A percentile compares a stretch with the other conserved stretches of the same genome.
Conservation (phyloP, 2,888 invertebrate species). For the Heliconius erato region DNA sequence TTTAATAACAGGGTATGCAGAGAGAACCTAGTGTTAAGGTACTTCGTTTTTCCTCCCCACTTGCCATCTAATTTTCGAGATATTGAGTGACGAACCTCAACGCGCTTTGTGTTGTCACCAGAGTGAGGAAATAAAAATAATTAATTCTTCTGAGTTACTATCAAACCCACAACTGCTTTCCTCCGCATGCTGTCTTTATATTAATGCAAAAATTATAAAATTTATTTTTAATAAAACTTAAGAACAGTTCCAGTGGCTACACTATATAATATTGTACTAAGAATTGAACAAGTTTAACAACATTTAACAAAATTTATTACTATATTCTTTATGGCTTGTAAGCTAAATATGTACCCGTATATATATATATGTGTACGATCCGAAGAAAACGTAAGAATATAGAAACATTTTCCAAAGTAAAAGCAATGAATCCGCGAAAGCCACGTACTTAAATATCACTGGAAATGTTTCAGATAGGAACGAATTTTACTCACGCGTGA, state of each 20-base stretch:
- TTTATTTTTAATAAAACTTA: neutral
- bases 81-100: too few species aligned
- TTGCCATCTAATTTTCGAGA: too few species aligned
- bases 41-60: too few species aligned
- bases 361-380: neutral
- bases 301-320: neutral
- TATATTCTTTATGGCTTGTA: neutral
- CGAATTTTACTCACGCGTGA: constrained; percentile 68
- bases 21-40: too few species aligned
- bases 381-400: constrained; percentile 7
- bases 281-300: too few species aligned
- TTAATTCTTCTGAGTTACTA: too few species aligned
- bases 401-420: constrained; percentile 1
- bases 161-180: too few species aligned
- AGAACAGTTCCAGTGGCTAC: neutral
- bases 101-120: too few species aligned
- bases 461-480: constrained; percentile 65
- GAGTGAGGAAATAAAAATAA: too few species aligned
- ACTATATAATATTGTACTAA: neutral
- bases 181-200: neutral
- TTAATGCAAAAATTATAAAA: neutral
- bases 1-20: too few species aligned
- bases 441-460: constrained; percentile 63
- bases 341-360: neutral
- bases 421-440: constrained; percentile 38